Evolutionary conservation across 2,797 vertebrate species (phyloP), one percentile per base, ranked within the genome.

Genomic region (Melanotaenia boesemani): DNA sequence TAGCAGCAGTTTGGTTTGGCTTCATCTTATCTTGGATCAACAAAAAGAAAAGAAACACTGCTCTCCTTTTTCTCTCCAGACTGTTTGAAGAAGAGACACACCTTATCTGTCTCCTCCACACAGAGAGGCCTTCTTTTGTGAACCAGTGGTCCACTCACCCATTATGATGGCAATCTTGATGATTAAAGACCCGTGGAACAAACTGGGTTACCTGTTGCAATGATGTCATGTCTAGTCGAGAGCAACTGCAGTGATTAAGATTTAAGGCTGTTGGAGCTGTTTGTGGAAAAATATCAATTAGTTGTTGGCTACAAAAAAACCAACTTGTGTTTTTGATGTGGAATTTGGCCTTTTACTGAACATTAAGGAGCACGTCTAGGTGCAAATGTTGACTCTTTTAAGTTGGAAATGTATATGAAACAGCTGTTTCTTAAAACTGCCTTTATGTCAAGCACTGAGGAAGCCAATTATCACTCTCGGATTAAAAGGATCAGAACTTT

Each of bases 191-290:
- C 85, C 70, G 55, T 89, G 86, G 88, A 92, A 81, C 81, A 79
- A 88, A 88, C 84, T 76, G 78, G 82, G 84, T 87, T 93, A 93
- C 92, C 92, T 93, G 90, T 88, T 86, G 88, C 89, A 82, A 91
- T 93, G 94, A 94, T 91, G 93, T 94, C 92, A 93, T 85, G 92
- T 94, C 93, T 93, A 22, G 90, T 91, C 90, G 72, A 72, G 75
- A 81, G 84, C 73, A 75, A 83, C 76, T 60, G 82, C 84, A 73
- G 59, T 88, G 87, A 92, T 92, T 91, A 87, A 83, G 85, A 90
- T 91, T 87, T 88, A 84, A 85, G 82, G 80, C 82, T 78, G 77
- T 86, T 91, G 89, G 79, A 84, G 81, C 84, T 88, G 88, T 89
- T 90, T 87, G 86, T 88, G 91, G 89, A 91, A 92, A 93, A 93